Base-by-base conservation (phyloP, 1,140 invertebrate species). In the Odontomachus brunneus region DNA sequence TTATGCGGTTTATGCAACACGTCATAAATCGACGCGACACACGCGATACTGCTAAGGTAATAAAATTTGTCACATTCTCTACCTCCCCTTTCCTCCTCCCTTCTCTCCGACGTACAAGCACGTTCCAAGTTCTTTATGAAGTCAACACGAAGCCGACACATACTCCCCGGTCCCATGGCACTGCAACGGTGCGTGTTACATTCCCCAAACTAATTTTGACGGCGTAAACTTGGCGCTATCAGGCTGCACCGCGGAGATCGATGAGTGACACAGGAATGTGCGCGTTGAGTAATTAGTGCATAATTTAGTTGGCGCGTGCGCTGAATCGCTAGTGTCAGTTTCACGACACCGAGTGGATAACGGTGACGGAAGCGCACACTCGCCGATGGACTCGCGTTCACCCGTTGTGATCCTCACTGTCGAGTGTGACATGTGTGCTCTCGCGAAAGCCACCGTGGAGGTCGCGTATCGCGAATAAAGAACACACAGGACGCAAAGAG, bases 271-370 rank as follows among this genome's bases (percentile, higher is more conserved):
- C 51, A 80, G 75, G 65, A 69, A 80, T 80, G 75, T 65, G 49
- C 65, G 66, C 75, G 75, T 57, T 80, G 75, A 80, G 63, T 80
- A 80, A 80, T 80, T 80, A 80, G 51, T 71, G 75, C 75, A 80
- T 80, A 80, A 80, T 80, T 71, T 80, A 80, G 22, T 19, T 44
- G 24, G 65, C 75, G 65, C 75, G 75, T 71, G 75, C 65, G 51
- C 33, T 57, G 75, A 80, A 80, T 80, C 51, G 65, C 14, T 3
- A 33, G 75, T 48, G 75, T 80, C 65, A 80, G 65, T 69, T 57
- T 71, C 65, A 71, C 65, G 51, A 80, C 65, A 71, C n/a, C 24
- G 53, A 57, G 51, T 57, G 57, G 65, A 71, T 78, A 78, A 78
- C 69, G 29, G 29, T 51, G 62, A 44, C 29, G 51, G 75, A 71